Conservation (phyloP, 2,113 vertebrate genomes). For the Orcinus orca region DNA sequence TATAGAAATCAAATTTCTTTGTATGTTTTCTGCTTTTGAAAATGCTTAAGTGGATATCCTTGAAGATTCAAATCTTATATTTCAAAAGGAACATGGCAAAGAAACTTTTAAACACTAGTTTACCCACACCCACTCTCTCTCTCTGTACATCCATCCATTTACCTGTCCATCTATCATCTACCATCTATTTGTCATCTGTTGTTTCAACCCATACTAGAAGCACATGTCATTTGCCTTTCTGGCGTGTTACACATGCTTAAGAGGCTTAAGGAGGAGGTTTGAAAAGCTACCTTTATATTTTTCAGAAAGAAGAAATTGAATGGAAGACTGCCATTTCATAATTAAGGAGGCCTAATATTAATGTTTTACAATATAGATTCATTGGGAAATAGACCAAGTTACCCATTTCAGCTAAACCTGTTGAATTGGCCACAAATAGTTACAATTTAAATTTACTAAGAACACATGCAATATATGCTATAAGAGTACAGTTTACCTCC, state of each 20-base stretch:
- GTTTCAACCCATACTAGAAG: not conserved
- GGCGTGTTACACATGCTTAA: not conserved
- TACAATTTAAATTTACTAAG: not conserved
- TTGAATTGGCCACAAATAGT: not conserved
- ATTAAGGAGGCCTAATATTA: not conserved
- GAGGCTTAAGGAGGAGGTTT: not conserved
- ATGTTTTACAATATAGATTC: not conserved
- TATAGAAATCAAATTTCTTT: constrained; percentile 7
- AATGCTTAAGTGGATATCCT: not conserved
- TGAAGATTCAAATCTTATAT: not conserved
- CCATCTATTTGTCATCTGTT: not conserved
- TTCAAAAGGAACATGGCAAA: not conserved
- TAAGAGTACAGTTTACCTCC: not conserved
- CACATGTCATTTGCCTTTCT: not conserved
- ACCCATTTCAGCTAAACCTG: not conserved
- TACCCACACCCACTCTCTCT: not conserved
- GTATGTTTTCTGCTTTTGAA: not conserved
- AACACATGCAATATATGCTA: not conserved
- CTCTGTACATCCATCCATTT: not conserved
- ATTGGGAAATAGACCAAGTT: not conserved
- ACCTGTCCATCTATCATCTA: not conserved
- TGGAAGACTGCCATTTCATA: not conserved
- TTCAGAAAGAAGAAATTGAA: constrained; percentile 5
- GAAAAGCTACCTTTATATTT: not conserved
- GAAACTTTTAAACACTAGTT: not conserved